A percentile compares a stretch with the other conserved stretches of the same genome.
Conservation (phyloP, 1,140 invertebrate genomes). For the Temnothorax longispinosus region DNA sequence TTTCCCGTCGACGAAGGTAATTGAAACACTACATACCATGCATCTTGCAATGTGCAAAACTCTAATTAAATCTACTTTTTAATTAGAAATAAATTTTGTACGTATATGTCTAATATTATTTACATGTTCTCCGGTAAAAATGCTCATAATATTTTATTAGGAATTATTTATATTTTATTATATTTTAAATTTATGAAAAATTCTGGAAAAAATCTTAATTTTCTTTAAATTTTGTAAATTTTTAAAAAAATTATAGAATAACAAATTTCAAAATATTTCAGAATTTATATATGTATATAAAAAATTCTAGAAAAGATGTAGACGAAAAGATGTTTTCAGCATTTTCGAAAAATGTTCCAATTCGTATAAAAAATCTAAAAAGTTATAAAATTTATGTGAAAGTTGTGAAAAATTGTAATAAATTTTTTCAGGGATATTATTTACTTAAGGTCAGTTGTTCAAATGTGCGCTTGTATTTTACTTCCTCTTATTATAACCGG, state of each 20-base stretch:
- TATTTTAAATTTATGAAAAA: neutral
- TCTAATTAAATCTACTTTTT: neutral
- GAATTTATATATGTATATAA: no score
- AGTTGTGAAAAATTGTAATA: no score
- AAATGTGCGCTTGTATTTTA: neutral
- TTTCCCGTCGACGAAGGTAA: neutral
- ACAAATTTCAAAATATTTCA: no score
- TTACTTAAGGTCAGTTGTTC: neutral
- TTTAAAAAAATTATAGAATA: no score
- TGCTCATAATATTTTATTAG: no score
- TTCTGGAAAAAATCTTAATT: no score
- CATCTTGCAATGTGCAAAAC: neutral
- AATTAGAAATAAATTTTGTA: neutral
- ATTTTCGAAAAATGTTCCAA: neutral
- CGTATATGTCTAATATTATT: neutral
- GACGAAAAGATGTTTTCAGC: no score
- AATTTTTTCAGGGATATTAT: neutral
- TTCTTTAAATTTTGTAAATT: neutral
- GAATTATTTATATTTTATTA: no score
- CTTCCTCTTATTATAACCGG: neutral
- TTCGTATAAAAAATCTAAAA: no score
- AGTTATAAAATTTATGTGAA: no score
- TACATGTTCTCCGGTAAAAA: neutral
- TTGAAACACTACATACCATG: neutral
- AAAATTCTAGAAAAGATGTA: no score